Evolutionary conservation across 2,888 invertebrate genomes (phyloP).

Genomic region (Odiellus spinosus): DNA sequence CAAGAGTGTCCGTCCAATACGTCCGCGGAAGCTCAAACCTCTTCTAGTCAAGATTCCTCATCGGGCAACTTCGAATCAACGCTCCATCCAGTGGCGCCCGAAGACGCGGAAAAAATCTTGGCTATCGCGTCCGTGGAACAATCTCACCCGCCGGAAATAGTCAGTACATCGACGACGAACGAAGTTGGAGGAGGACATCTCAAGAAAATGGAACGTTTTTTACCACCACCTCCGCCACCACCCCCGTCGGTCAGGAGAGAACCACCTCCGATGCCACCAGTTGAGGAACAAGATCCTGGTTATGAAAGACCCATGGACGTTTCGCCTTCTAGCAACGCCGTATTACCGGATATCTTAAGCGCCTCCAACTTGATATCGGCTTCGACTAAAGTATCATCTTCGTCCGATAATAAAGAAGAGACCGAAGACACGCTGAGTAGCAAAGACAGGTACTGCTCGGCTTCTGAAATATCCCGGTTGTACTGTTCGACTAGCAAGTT

Average conservation of each 20-base stretch:
- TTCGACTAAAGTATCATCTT: not conserved
- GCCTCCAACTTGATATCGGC: not conserved
- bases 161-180: no score
- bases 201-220: not conserved
- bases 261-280: constrained; percentile 2
- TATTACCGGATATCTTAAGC: not conserved
- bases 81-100: not conserved
- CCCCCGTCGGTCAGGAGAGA: constrained; percentile 8
- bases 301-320: not conserved
- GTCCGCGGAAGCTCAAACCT: constrained; percentile 5
- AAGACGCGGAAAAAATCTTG: not conserved
- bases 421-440: constrained; percentile 18
- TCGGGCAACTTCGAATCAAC: not conserved
- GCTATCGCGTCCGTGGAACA: not conserved
- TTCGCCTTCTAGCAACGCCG: constrained; percentile 1
- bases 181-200: not conserved
- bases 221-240: constrained; percentile 4
- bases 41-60: constrained; percentile 3
- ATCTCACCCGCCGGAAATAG: not conserved
- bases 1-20: no score
- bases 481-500: no score
- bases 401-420: constrained; percentile 2
- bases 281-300: not conserved
- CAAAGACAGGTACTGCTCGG: constrained; percentile 21
- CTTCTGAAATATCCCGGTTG: not conserved